Evolutionary conservation across 2,888 invertebrate species (phyloP), one percentile per base, ranked within the genome.

Genomic region (Euclidia mi): DNA sequence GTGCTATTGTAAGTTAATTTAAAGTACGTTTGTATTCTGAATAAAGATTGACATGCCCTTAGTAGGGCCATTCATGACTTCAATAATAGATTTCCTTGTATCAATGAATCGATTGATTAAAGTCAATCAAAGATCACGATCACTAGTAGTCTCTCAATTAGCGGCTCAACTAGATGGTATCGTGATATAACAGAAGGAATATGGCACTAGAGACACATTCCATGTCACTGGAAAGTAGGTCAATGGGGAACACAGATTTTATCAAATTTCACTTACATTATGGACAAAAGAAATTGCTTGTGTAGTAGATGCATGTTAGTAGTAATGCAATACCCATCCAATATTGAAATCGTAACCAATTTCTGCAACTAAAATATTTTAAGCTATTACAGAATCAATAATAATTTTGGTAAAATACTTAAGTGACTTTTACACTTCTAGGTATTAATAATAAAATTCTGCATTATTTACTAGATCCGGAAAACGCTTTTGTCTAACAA

Each of bases 91-190:
- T 62, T 65, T 52, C 52, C 38, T 63, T 38, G 59, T 52, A 75
- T 72, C 61, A 72, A 74, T 75, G 57, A 44, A 48, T 31, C 55
- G 38, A 76, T 66, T 76, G 76, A 69, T 69, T 53, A 62, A 53
- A 69, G 73, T 74, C 73, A 74, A 76, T 72, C 64, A 58, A 59
- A 76, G 76, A 74, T 72, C 70, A 68, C 47, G 73, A 72, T 55
- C 69, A 62, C 61, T 55, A 44, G 42, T 35, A 37, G 42, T 38
- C 44, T 38, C 35, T 45, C 63, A 65, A 73, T 69, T 63, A 40
- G 34, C 29, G 15, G 34, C 20, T 48, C 43, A 38, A 61, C 58
- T 44, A 10, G 17, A 46, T 41, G 10, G 10, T 9, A 25, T 10
- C 3, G 12, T 10, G 12, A 20, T 44, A 20, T 6, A 12, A 3